Conservation (phyloP, 2,113 vertebrate species). For the Atractosteus spatula region DNA sequence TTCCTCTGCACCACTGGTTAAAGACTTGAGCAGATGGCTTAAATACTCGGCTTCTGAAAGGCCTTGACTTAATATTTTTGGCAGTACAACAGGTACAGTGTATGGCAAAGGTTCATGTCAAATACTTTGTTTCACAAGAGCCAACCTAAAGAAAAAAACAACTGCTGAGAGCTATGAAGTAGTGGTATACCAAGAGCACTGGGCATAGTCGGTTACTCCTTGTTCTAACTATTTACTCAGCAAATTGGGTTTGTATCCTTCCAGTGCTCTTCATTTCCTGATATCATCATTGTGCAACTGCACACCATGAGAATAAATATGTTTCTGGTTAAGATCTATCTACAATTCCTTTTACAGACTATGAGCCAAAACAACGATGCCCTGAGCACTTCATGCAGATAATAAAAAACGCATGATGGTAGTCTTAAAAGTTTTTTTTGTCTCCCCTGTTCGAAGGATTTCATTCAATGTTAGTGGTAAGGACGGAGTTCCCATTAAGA, state of each 20-base stretch:
- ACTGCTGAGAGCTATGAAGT: conserved; percentile 11
- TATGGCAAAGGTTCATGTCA: conserved; percentile 65
- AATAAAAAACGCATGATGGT: conserved; percentile 30
- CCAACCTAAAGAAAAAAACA: conserved; percentile 42
- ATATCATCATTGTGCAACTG: conserved; percentile 47
- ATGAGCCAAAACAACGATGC: conserved; percentile 29
- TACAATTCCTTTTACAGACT: conserved; percentile 28
- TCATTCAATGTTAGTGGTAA: conserved; percentile 43
- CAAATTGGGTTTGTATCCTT: conserved; percentile 34
- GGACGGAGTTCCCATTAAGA: conserved; percentile 46
- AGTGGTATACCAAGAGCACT: conserved; percentile 39
- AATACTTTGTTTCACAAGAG: conserved; percentile 50
- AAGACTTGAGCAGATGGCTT: conserved; percentile 69
- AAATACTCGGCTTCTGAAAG: conserved; percentile 64
- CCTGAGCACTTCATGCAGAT: conserved; percentile 39
- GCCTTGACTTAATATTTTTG: conserved; percentile 63
- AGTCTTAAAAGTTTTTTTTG: conserved; percentile 36
- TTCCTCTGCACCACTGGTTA: conserved; percentile 60
- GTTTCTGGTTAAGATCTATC: conserved; percentile 53
- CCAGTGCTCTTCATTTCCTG: conserved; percentile 43
- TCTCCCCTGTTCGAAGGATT: conserved; percentile 56
- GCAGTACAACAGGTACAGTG: conserved; percentile 55
- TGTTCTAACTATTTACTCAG: conserved; percentile 30
- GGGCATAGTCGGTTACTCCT: conserved; percentile 41
- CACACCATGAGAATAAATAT: conserved; percentile 39